phyloP scores from a whole-genome alignment of 2,113 vertebrate species.

The Benthochromis sp. region DNA sequence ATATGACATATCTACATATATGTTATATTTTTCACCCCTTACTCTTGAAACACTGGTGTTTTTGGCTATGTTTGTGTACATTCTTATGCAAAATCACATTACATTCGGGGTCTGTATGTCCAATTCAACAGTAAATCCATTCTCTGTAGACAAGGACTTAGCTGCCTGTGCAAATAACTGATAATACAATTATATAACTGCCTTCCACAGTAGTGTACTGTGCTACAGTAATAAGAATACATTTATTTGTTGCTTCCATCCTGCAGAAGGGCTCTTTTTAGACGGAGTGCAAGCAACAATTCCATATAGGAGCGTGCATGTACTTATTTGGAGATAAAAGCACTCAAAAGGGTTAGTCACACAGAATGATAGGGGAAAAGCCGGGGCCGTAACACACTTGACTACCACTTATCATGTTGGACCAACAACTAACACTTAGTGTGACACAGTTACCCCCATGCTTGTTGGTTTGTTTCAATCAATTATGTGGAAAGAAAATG shows the following conservation, averaged over 20 bases:
- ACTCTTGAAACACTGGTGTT: neutral
- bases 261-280: neutral
- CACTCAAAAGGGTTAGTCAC: neutral
- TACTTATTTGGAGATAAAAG: neutral
- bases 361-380: neutral
- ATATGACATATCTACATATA: neutral
- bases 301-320: neutral
- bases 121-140: neutral
- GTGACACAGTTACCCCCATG: neutral
- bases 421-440: neutral
- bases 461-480: neutral
- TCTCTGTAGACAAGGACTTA: neutral
- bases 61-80: neutral
- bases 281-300: neutral
- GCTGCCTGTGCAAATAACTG: neutral
- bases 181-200: neutral
- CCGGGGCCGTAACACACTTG: neutral
- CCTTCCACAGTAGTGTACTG: neutral
- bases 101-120: neutral
- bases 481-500: neutral
- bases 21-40: neutral
- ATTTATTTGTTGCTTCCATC: neutral
- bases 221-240: neutral
- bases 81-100: neutral
- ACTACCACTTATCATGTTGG: neutral